Evolutionary conservation across 1,140 invertebrate species (phyloP), one percentile per base, ranked within the genome.

Genomic region (Dinoponera quadriceps): DNA sequence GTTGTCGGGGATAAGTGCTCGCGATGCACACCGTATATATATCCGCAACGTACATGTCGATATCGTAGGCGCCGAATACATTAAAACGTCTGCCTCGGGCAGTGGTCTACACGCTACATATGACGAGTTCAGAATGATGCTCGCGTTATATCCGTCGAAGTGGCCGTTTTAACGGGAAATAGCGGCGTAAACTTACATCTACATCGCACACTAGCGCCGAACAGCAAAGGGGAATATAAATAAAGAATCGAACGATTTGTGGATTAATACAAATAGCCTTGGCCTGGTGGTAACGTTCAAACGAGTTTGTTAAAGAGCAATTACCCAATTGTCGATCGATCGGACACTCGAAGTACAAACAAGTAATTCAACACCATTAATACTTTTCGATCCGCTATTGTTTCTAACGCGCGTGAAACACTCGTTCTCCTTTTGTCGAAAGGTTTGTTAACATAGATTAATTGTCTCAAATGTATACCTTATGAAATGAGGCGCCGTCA

Each of bases 31-130:
- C 33, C 9, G 13, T 20, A 48, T 57, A 83, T 20, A 44, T 9
- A 49, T 66, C 22, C 51, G 57, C 51, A 75, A 68, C 62, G 66
- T 63, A 54, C 48, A 85, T 65, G 51, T 88, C 87, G 78, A 88
- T 88, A 88, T 22, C 20, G n/a, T 55, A 63, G 86, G 87, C 87
- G 87, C 87, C 86, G 87, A 88, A 88, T 88, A 88, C 83, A 88
- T 88, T 88, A 88, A 54, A 62, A 77, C 54, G 87, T 88, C 87
- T 88, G 77, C 73, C 44, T 11, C 14, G 73, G 25, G 54, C 62
- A 65, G 16, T 63, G 48, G 59, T 55, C 20, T 66, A 25, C 59
- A 49, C 44, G 25, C n/a, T 16, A 18, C 29, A 66, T 38, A 66
- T 55, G 51, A 63, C 18, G 59, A 77, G n/a, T 75, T 78, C 27